Evolutionary conservation across 2,113 vertebrate species (phyloP).

Genomic region (Phylloscopus trochiloides): DNA sequence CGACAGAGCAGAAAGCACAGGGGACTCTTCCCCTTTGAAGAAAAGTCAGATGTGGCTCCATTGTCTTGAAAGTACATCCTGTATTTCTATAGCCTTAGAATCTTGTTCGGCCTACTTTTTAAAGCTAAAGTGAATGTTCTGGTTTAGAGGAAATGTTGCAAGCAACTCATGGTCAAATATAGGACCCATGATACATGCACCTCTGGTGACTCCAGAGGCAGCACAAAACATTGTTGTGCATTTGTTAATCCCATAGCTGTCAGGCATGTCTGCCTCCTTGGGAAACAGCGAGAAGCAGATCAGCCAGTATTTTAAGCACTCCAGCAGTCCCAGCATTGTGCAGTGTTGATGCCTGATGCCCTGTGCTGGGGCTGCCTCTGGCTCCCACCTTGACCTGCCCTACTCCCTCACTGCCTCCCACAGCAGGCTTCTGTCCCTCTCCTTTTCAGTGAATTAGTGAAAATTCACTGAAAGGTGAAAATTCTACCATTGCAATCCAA

Average conservation of each 20-base stretch:
- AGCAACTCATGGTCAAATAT: background rate
- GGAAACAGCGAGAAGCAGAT: background rate
- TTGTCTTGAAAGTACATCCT: background rate
- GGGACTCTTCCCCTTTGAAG: background rate
- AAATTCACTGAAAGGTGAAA: background rate
- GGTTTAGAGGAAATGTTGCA: background rate
- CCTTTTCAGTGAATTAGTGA: background rate
- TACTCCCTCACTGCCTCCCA: background rate
- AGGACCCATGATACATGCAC: background rate
- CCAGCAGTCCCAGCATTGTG: rapidly evolving
- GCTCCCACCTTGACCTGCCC: background rate
- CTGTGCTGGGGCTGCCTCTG: background rate
- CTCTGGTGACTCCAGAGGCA: background rate
- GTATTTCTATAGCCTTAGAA: background rate
- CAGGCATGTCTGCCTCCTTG: background rate
- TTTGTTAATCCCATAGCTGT: background rate
- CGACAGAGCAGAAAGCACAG: background rate
- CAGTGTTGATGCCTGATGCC: background rate
- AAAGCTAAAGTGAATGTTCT: background rate
- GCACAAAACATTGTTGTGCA: background rate
- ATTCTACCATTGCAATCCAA: background rate
- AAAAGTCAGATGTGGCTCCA: background rate
- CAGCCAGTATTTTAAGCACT: background rate
- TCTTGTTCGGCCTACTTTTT: background rate
- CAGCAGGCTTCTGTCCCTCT: rapidly evolving